These are phyloP conservation scores for Tubulanus polymorphus DNA, from an alignment of 2,888 invertebrate genomes.

Conservation along the genomic window DNA sequence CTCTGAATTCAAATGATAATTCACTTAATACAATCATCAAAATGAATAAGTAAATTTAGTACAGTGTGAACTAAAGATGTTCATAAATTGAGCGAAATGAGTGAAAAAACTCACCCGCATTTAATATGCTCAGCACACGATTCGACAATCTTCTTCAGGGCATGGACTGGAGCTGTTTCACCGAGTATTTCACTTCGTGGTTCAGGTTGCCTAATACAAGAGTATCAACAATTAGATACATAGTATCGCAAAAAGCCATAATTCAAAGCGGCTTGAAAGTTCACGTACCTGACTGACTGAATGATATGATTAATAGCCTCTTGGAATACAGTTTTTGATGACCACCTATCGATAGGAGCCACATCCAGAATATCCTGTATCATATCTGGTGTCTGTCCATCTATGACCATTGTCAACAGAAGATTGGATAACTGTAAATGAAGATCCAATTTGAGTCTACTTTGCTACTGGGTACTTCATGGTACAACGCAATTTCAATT, in stretches of 20 bases:
- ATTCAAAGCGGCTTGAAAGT: background rate
- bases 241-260: background rate
- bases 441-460: background rate
- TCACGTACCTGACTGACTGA: conserved; percentile 26
- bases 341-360: conserved; percentile 22
- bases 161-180: conserved; percentile 13
- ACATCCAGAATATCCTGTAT: conserved; percentile 25
- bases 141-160: conserved; percentile 28
- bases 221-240: background rate
- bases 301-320: conserved; percentile 29
- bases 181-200: background rate
- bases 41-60: background rate
- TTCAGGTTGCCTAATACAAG: background rate
- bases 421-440: conserved; percentile 30
- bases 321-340: conserved; percentile 25
- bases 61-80: too few species aligned
- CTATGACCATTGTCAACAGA: conserved; percentile 31
- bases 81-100: background rate
- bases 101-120: conserved; percentile 24
- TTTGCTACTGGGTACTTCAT: too few species aligned
- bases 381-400: conserved; percentile 32
- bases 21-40: background rate
- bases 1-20: conserved; percentile 24
- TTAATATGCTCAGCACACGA: conserved; percentile 35
- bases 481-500: too few species aligned